Conservation (phyloP, 2,113 vertebrate genomes). For the Panthera uncia region DNA sequence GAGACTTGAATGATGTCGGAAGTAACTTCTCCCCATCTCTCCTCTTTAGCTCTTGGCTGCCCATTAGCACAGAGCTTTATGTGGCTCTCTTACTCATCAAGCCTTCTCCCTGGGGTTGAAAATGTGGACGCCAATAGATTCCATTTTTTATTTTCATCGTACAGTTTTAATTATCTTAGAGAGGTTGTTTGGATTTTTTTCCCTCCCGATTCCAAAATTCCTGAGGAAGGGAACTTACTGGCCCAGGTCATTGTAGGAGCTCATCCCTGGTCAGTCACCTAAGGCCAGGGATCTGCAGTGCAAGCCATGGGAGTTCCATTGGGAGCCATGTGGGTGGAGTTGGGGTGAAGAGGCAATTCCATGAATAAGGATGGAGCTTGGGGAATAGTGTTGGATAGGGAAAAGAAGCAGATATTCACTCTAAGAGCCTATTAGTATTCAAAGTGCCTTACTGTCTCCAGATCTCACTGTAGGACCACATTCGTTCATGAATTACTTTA, state of each 20-base stretch:
- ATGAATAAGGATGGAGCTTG: not conserved
- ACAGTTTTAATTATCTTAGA: not conserved
- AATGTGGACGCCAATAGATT: not conserved
- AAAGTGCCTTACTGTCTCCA: not conserved
- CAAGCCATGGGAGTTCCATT: not conserved
- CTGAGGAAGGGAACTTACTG: not conserved
- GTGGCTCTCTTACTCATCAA: not conserved
- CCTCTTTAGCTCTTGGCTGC: conserved; percentile 24
- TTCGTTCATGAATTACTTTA: not conserved
- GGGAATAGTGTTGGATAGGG: too few relatives aligned
- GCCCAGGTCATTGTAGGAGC: not conserved
- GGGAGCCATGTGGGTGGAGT: not conserved
- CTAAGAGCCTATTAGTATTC: not conserved
- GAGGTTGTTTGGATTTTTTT: not conserved
- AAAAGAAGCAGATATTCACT: not conserved
- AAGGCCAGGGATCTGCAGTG: not conserved
- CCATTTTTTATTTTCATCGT: not conserved
- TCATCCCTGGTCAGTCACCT: not conserved
- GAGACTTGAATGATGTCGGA: conserved; percentile 27
- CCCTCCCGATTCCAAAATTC: not conserved
- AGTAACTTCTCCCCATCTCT: conserved; percentile 55
- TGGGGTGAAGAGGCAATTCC: not conserved
- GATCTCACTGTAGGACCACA: not conserved
- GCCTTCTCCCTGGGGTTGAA: not conserved
- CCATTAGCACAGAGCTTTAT: conserved; percentile 27